Evolutionary conservation across 2,888 invertebrate genomes (phyloP).

Genomic region (Dione vanillae): DNA sequence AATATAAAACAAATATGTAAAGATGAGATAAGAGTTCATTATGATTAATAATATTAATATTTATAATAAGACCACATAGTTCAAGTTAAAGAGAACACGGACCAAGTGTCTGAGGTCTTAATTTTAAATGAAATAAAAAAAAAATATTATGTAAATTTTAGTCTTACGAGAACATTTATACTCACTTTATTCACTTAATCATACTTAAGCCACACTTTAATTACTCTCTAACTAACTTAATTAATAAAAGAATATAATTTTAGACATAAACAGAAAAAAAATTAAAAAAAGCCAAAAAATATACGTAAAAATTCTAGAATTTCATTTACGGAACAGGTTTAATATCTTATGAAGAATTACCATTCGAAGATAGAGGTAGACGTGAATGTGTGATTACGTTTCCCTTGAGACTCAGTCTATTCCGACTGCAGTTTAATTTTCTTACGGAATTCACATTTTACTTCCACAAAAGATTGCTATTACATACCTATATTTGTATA

Average conservation of each 20-base stretch:
- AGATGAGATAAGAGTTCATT: no score
- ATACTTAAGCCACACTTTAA: neutral
- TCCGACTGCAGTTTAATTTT: constrained; percentile 26
- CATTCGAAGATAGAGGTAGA: constrained; percentile 45
- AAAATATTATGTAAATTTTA: no score
- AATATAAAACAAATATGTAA: no score
- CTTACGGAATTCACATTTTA: constrained; percentile 22
- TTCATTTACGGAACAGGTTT: constrained; percentile 72
- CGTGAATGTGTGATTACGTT: constrained; percentile 36
- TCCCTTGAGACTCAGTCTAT: constrained; percentile 9
- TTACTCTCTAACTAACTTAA: no score
- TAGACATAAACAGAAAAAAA: constrained; percentile 39
- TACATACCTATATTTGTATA: neutral
- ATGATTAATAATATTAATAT: no score
- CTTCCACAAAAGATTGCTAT: constrained; percentile 2
- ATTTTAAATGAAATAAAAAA: no score
- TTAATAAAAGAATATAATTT: neutral
- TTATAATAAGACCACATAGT: no score
- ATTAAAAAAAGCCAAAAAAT: constrained; percentile 59
- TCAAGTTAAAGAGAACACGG: no score
- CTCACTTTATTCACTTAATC: no score
- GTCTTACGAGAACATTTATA: no score
- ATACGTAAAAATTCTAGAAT: constrained; percentile 65
- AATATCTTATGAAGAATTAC: constrained; percentile 65
- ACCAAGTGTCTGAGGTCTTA: no score